Percentiles rank a stretch among this genome's conserved stretches.
Conservation (phyloP, 2,113 vertebrate genomes). For the Bombycilla garrulus region DNA sequence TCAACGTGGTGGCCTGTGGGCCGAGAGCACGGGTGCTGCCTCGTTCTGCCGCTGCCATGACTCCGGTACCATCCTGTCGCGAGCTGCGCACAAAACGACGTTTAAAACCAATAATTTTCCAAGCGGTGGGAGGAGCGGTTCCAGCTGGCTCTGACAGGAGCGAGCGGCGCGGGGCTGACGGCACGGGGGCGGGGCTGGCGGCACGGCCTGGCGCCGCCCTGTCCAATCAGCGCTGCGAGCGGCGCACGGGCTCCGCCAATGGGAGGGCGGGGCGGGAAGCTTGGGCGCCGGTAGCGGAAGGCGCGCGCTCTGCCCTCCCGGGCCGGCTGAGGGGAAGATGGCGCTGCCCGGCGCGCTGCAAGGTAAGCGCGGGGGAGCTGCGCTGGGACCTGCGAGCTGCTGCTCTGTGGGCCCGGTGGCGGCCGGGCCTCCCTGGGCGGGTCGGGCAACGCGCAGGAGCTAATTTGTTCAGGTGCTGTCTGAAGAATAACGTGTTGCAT, state of each 20-base stretch:
- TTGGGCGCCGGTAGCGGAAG: background rate
- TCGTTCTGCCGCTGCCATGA: fast-evolving
- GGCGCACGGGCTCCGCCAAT: background rate
- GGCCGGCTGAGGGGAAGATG: background rate
- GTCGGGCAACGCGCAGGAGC: background rate
- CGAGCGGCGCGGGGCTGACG: too few species aligned
- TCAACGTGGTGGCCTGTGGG: too few species aligned
- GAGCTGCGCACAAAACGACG: too few species aligned
- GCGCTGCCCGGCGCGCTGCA: fast-evolving
- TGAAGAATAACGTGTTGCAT: background rate
- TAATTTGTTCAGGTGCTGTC: too few species aligned
- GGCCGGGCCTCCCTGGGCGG: background rate
- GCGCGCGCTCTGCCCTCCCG: too few species aligned
- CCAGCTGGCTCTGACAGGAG: too few species aligned
- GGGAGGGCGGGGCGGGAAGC: background rate
- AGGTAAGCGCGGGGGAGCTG: too few species aligned
- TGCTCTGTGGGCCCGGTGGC: too few species aligned
- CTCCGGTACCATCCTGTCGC: fast-evolving
- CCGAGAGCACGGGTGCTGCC: background rate
- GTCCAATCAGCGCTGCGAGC: background rate
- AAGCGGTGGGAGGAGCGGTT: too few species aligned
- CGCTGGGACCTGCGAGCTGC: background rate
- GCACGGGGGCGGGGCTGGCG: too few species aligned
- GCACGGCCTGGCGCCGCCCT: fast-evolving
- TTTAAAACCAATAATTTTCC: too few species aligned